phyloP scores from a whole-genome alignment of 2,888 invertebrate species.

The Mallateleia sp. region DNA sequence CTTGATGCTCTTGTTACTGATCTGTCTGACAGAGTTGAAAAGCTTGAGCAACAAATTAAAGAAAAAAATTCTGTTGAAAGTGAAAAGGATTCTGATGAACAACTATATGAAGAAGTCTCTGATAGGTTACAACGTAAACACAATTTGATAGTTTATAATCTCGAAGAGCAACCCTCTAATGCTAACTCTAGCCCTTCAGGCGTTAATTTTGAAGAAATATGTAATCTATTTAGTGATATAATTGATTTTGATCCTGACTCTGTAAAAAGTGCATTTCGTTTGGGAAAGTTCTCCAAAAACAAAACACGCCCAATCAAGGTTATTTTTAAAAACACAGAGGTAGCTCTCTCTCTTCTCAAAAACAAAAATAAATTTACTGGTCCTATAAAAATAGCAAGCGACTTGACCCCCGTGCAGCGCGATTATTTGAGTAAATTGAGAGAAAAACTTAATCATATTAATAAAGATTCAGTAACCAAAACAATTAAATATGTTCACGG shows the following conservation, averaged over 20 bases:
- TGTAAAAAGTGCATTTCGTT: background rate
- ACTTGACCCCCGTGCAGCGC: too few relatives aligned
- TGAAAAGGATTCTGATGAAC: background rate
- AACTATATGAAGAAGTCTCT: background rate
- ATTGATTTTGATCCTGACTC: background rate
- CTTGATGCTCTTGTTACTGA: background rate
- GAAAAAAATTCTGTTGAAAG: background rate
- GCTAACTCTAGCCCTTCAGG: too few relatives aligned
- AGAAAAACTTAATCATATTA: background rate
- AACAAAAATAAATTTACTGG: background rate
- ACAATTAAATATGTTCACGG: conserved; percentile 23
- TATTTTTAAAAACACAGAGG: background rate
- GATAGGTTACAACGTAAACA: background rate
- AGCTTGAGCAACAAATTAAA: background rate
- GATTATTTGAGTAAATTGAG: background rate
- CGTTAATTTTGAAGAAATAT: background rate
- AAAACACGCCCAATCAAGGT: conserved; percentile 12
- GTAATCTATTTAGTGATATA: background rate
- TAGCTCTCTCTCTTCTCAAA: too few relatives aligned
- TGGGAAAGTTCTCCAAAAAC: too few relatives aligned
- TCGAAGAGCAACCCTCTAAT: background rate
- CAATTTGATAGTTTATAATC: conserved; percentile 13
- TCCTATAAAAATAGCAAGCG: too few relatives aligned
- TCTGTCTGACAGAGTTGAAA: conserved; percentile 1
- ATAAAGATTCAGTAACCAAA: conserved; percentile 1